These are phyloP conservation scores for Epinephelus moara DNA, from an alignment of 2,113 vertebrate genomes.

Conservation along the genomic window DNA sequence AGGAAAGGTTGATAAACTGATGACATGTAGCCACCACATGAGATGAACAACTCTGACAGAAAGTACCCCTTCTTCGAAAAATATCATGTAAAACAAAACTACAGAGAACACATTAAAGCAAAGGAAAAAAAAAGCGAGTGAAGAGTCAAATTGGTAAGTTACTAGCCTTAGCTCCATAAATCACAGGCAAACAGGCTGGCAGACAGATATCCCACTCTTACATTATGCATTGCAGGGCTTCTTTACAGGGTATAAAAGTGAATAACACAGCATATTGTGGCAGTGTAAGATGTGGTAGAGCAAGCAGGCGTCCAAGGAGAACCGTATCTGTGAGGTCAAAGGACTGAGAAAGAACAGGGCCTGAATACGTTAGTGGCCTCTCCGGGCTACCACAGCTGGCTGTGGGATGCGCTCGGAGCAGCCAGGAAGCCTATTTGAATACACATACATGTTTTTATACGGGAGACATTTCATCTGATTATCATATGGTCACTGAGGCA, in stretches of 20 bases:
- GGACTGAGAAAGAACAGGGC: slow-evolving; percentile 60
- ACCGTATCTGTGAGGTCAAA: slow-evolving; percentile 73
- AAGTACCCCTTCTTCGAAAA: slow-evolving; percentile 4
- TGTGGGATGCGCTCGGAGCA: slow-evolving; percentile 39
- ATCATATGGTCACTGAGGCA: slow-evolving; percentile 78
- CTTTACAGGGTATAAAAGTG: slow-evolving; percentile 64
- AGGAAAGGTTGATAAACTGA: background rate
- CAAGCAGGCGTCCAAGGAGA: slow-evolving; percentile 77
- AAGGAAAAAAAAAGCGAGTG: slow-evolving; percentile 7
- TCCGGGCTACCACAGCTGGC: slow-evolving; percentile 65
- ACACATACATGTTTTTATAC: slow-evolving; percentile 69
- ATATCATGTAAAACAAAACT: slow-evolving; percentile 9
- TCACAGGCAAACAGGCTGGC: slow-evolving; percentile 61
- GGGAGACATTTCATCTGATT: slow-evolving; percentile 76
- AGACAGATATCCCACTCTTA: slow-evolving; percentile 71
- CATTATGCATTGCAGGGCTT: slow-evolving; percentile 75
- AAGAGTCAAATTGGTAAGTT: slow-evolving; percentile 31
- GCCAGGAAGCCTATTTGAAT: slow-evolving; percentile 69
- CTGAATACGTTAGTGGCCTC: slow-evolving; percentile 71
- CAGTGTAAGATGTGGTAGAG: slow-evolving; percentile 74
- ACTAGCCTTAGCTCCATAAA: slow-evolving; percentile 55
- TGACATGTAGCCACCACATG: background rate
- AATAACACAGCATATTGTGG: slow-evolving; percentile 72
- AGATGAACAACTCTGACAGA: slow-evolving; percentile 14
- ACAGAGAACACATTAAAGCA: background rate